Evolutionary conservation across 37 sponge, comb jelly and placozoan genomes (phyloP), one percentile per base, ranked within the genome.

Genomic region (Beroe forskalii): DNA sequence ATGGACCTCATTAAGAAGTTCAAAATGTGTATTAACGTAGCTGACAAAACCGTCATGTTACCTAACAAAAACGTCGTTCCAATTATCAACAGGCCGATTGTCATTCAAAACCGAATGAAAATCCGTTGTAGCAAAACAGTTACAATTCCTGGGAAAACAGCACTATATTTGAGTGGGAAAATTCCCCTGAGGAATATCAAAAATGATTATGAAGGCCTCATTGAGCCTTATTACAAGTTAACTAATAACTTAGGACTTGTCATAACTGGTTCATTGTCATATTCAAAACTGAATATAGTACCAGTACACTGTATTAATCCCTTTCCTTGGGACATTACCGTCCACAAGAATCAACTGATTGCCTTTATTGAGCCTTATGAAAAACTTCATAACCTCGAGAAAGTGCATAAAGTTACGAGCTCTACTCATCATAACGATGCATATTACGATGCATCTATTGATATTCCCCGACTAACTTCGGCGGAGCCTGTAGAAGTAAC

Each of bases 401-500:
- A n/a, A 23, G 8, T n/a, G 2, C 9, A 63, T 63, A 23, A 6
- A 32, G 35, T 19, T 35, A 72, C 20, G 19, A 8, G 19, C 23
- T 72, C 39, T 72, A 22, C 28, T 72, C 20, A 72, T 4, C 39
- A 37, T 19, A 72, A 30, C 40, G 28, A 35, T 22, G 33, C 1
- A 4, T 20, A 17, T 38, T 32, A 72, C 9, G 37, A 72, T 35
- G 40, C 75, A 35, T 38, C 37, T 22, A 72, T 72, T 4, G 20
- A 72, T 39, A 3, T 32, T 33, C 37, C 75, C 6, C 28, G 75
- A 37, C 40, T 72, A 27, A 19, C 75, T 3, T 9, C 37, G 8
- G 75, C 75, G 1, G 75, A 72, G 35, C 75, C 75, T 3, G 75
- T 38, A 8, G 75, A 72, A 37, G 75, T 72, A 35, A 72, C 75